phyloP scores from a whole-genome alignment of 2,888 invertebrate genomes.

The Dryadula phaetusa region DNA sequence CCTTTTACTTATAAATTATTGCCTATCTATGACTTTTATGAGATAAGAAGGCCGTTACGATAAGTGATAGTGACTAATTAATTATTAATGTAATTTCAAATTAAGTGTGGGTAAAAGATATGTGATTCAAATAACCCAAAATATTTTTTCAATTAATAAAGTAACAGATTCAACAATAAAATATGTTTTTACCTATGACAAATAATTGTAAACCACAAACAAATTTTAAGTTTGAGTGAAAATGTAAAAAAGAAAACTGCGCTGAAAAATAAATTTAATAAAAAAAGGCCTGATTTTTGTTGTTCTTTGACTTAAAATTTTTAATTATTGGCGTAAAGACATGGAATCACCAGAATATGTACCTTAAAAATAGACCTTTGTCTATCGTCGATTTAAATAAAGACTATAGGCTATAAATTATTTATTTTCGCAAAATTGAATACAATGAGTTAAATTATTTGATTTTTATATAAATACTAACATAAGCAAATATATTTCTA shows the following conservation, averaged over 20 bases:
- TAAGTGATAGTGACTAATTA: constrained; percentile 8
- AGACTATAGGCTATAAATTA: background rate
- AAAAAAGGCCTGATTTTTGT: too few relatives aligned
- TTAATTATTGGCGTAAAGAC: too few relatives aligned
- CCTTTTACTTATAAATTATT: constrained; percentile 26
- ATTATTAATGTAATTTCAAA: background rate
- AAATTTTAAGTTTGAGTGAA: too few relatives aligned
- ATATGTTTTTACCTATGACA: too few relatives aligned
- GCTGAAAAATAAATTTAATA: too few relatives aligned
- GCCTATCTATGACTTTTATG: constrained; percentile 15
- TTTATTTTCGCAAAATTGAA: background rate
- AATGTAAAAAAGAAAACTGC: too few relatives aligned
- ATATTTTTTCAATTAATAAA: background rate
- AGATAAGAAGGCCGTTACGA: constrained; percentile 23
- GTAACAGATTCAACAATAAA: background rate
- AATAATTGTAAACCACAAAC: too few relatives aligned
- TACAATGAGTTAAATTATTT: background rate
- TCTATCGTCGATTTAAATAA: background rate
- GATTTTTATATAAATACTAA: background rate
- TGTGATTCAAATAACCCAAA: background rate
- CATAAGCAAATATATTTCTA: background rate
- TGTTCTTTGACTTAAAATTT: too few relatives aligned
- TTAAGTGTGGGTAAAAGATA: background rate
- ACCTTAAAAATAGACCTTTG: background rate
- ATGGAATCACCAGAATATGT: too few relatives aligned